Evolutionary conservation across 2,888 invertebrate species (phyloP).

Genomic region (Archips crataeganus): DNA sequence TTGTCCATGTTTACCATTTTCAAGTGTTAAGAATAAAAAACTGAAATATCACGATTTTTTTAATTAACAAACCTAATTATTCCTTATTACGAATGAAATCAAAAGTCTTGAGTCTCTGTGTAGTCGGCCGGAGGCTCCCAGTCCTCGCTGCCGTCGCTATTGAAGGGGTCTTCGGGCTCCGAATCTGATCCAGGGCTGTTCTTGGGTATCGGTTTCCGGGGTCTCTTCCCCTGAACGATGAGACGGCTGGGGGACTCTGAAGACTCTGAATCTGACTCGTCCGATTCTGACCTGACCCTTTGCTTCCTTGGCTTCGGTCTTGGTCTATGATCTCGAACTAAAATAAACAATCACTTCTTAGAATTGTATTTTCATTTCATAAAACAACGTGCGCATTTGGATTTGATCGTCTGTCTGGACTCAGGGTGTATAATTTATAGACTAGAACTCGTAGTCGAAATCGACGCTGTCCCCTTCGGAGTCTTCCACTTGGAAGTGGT

Average conservation of each 20-base stretch:
- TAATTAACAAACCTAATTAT: slow-evolving; percentile 20
- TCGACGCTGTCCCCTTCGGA: slow-evolving; percentile 78
- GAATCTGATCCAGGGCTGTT: slow-evolving; percentile 45
- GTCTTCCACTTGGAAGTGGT: slow-evolving; percentile 69
- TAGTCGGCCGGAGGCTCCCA: slow-evolving; percentile 25
- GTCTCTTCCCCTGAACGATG: slow-evolving; percentile 60
- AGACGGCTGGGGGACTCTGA: slow-evolving; percentile 43
- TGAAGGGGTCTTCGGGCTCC: slow-evolving; percentile 28
- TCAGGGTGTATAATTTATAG: neutral
- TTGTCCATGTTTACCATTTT: neutral
- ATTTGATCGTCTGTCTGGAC: neutral
- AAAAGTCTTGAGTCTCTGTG: slow-evolving; percentile 22
- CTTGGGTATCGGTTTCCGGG: slow-evolving; percentile 56
- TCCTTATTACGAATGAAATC: neutral
- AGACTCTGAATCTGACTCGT: slow-evolving; percentile 19
- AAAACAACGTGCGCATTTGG: neutral
- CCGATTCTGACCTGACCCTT: neutral
- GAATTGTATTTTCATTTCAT: neutral
- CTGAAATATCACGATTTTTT: neutral
- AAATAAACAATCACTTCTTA: slow-evolving; percentile 18
- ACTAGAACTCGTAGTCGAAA: slow-evolving; percentile 77
- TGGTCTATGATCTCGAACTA: slow-evolving; percentile 5
- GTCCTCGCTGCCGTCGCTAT: slow-evolving; percentile 46
- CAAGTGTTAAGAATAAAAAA: neutral
- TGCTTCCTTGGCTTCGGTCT: slow-evolving; percentile 27